Evolutionary conservation across 1,140 invertebrate genomes (phyloP).

Genomic region (Argopecten irradians): DNA sequence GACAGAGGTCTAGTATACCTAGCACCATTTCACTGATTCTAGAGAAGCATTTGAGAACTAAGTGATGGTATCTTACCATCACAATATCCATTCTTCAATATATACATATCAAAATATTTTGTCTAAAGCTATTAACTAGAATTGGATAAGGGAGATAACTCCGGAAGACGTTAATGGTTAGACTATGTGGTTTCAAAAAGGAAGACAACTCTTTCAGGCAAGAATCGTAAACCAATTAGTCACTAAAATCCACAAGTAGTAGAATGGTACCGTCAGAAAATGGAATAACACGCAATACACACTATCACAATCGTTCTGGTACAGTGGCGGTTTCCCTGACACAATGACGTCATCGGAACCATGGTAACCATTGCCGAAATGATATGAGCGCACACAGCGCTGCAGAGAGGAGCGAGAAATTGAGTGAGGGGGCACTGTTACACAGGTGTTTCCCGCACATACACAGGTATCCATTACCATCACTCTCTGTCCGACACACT

Average conservation of each 20-base stretch:
- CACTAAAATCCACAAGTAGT: background rate
- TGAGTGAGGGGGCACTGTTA: constrained; percentile 47
- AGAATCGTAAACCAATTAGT: background rate
- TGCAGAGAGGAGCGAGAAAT: constrained; percentile 31
- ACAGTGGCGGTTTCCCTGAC: constrained; percentile 5
- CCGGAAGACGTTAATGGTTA: background rate
- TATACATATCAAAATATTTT: no score
- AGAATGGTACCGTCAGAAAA: background rate
- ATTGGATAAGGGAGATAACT: constrained; percentile 8
- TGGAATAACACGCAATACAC: background rate
- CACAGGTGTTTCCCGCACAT: constrained; percentile 70
- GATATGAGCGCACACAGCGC: constrained; percentile 28
- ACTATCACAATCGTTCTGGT: constrained; percentile 16
- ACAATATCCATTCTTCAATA: no score
- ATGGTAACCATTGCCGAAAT: constrained; percentile 32
- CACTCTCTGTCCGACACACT: constrained; percentile 67
- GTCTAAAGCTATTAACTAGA: no score
- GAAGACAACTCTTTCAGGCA: background rate
- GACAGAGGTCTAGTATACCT: no score
- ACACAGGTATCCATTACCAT: constrained; percentile 68
- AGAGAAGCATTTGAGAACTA: no score
- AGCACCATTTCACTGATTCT: no score
- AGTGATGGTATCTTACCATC: no score
- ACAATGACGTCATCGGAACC: constrained; percentile 38
- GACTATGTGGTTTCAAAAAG: background rate